These are phyloP conservation scores for Tiliacea citrago DNA, from an alignment of 2,888 invertebrate genomes.

Conservation along the genomic window DNA sequence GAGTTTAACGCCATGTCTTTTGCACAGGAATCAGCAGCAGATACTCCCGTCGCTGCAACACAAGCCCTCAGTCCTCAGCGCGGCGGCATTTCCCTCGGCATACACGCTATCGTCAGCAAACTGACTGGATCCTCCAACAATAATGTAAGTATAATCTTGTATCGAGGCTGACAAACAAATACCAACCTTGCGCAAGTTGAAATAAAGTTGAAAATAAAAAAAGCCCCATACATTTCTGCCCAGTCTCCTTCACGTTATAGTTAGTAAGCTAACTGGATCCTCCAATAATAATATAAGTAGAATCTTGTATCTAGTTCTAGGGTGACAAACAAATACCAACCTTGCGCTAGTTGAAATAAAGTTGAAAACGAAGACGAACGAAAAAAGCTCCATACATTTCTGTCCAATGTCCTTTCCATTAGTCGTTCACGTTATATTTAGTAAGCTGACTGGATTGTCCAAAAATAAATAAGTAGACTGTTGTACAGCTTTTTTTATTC, in stretches of 20 bases:
- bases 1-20: too few species aligned
- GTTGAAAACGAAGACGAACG: not conserved
- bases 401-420: too few species aligned
- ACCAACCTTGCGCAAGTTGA: not conserved
- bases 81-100: slow-evolving; percentile 95
- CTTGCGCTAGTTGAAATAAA: too few species aligned
- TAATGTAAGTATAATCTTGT: slow-evolving; percentile 63
- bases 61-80: slow-evolving; percentile 90
- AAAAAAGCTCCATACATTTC: too few species aligned
- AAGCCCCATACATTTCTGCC: too few species aligned
- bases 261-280: too few species aligned
- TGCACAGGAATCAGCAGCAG: slow-evolving; percentile 25
- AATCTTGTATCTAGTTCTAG: not conserved
- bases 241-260: too few species aligned
- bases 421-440: too few species aligned
- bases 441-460: too few species aligned
- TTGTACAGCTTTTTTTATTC: too few species aligned
- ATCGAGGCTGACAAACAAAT: not conserved
- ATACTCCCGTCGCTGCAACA: slow-evolving; percentile 23
- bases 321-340: not conserved
- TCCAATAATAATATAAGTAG: too few species aligned
- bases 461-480: too few species aligned
- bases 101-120: slow-evolving; percentile 96
- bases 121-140: slow-evolving; percentile 89
- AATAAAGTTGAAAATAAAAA: not conserved